Percentiles rank a stretch among this genome's conserved stretches.
Evolutionary conservation across 1,140 invertebrate species (phyloP).

Genomic region (Chymomyza costata): DNA sequence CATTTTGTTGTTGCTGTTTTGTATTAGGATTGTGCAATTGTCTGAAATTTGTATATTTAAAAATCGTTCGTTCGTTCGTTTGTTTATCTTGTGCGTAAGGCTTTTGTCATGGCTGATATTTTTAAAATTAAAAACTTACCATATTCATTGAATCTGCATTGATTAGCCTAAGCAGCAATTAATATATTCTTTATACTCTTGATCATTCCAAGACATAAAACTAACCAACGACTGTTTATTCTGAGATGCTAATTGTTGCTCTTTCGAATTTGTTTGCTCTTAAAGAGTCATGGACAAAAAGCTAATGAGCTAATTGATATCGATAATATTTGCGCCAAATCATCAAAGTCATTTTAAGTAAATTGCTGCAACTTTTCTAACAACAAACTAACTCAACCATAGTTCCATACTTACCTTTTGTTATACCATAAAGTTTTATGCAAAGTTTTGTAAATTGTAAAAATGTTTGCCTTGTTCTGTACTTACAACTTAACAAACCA

Average conservation of each 20-base stretch:
- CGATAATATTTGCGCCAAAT: background rate
- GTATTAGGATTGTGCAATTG: constrained; percentile 46
- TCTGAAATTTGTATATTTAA: constrained; percentile 35
- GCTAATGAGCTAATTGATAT: background rate
- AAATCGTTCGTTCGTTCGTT: constrained; percentile 48
- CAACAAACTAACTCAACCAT: constrained; percentile 9
- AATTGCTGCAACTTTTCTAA: constrained; percentile 3
- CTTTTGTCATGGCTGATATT: too few species aligned
- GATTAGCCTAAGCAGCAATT: too few species aligned
- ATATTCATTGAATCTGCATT: too few species aligned
- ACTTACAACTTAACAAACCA: too few species aligned
- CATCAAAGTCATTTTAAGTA: constrained; percentile 1
- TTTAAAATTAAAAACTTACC: too few species aligned
- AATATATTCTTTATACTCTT: too few species aligned
- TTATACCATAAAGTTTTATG: constrained; percentile 1
- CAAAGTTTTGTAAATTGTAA: constrained; percentile 45
- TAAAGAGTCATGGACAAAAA: too few species aligned
- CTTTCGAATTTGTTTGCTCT: too few species aligned
- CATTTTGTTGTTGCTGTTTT: too few species aligned
- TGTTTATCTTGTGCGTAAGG: constrained; percentile 38
- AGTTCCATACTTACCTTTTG: constrained; percentile 1
- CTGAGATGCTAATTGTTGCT: too few species aligned
- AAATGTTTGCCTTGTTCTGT: constrained; percentile 62
- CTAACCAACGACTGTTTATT: too few species aligned
- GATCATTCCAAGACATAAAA: too few species aligned